Conservation (phyloP, 2,113 vertebrate species). For the Polyodon spathula region DNA sequence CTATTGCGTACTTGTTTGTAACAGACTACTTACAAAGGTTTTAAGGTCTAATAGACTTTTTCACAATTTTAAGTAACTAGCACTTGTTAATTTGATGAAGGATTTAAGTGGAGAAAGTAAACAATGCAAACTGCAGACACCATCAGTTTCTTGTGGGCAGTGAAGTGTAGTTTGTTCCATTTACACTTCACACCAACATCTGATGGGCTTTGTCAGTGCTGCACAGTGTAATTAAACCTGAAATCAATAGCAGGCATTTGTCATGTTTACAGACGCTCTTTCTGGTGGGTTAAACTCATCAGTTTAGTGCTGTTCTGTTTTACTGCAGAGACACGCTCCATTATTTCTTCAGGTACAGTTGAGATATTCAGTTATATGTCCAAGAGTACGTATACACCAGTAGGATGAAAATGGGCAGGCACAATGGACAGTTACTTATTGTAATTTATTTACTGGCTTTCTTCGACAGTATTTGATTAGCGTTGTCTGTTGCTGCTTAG, state of each 20-base stretch:
- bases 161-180: constrained; percentile 98
- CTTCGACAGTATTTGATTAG: constrained; percentile 48
- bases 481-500: constrained; percentile 44
- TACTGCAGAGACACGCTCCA: constrained; percentile 98
- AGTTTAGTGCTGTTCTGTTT: constrained; percentile 98
- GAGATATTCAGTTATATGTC: constrained; percentile 67
- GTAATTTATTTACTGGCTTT: constrained; percentile 81
- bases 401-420: constrained; percentile 76
- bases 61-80: constrained; percentile 70
- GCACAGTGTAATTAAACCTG: constrained; percentile 99
- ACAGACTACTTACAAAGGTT: too few relatives aligned
- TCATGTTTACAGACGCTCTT: constrained; percentile 99
- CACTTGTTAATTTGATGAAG: constrained; percentile 91
- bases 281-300: constrained; percentile 99
- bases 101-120: constrained; percentile 90
- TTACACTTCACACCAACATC: constrained; percentile 98
- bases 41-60: too few relatives aligned
- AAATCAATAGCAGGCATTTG: constrained; percentile 99
- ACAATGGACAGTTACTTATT: constrained; percentile 66
- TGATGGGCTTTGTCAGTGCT: constrained; percentile 99
- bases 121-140: constrained; percentile 97
- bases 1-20: too few relatives aligned
- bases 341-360: constrained; percentile 99
- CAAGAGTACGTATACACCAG: constrained; percentile 75
- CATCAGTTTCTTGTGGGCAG: constrained; percentile 98